Conservation (phyloP, 2,888 invertebrate species). For the Leptinotarsa rubiginosa region DNA sequence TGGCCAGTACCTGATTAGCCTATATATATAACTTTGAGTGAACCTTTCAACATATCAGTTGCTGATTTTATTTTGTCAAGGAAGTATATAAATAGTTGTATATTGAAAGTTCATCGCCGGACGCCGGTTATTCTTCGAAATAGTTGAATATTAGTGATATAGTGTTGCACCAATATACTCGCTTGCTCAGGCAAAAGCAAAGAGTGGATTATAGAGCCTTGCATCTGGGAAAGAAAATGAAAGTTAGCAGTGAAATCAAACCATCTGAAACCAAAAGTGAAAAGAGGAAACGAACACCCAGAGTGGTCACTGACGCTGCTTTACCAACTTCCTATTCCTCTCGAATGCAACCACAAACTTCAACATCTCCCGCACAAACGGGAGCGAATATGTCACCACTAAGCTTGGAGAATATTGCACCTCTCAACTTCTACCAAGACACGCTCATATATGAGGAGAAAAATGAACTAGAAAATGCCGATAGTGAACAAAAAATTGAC, state of each 20-base stretch:
- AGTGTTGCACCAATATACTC: no score
- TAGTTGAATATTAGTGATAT: no score
- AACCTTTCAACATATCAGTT: no score
- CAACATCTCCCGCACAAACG: conserved; percentile 51
- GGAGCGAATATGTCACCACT: conserved; percentile 57
- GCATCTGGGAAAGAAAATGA: no score
- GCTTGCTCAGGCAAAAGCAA: no score
- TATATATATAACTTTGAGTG: no score
- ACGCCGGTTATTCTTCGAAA: no score
- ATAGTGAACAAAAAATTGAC: conserved; percentile 46
- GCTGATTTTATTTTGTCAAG: no score
- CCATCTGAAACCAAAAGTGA: conserved; percentile 80
- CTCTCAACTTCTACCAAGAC: conserved; percentile 89
- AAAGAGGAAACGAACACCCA: conserved; percentile 82
- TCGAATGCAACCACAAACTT: conserved; percentile 53
- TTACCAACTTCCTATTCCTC: conserved; percentile 53
- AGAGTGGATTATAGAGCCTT: no score
- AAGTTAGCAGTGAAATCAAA: conserved; percentile 67
- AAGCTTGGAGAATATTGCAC: conserved; percentile 69
- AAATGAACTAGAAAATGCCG: conserved; percentile 57
- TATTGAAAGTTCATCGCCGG: no score
- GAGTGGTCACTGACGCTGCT: conserved; percentile 74
- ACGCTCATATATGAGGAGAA: conserved; percentile 72
- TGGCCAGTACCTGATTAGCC: no score
- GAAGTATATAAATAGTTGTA: no score